These are phyloP conservation scores for Brachionus rubens DNA, from an alignment of 1,140 invertebrate species.

Conservation along the genomic window DNA sequence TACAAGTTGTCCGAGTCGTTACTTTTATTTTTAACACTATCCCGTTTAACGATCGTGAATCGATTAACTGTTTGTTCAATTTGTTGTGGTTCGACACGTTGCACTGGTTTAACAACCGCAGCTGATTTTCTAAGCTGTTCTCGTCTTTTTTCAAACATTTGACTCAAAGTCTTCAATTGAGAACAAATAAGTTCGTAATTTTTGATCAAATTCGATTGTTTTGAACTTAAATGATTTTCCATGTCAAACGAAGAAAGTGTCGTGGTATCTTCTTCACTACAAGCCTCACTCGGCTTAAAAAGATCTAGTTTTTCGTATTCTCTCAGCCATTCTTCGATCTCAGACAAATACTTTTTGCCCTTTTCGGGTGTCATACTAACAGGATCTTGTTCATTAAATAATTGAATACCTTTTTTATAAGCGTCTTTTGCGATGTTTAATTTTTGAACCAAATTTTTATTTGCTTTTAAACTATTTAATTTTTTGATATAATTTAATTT, in stretches of 20 bases:
- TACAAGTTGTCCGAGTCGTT: background rate
- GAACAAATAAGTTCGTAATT: conserved; percentile 9
- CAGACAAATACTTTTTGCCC: background rate
- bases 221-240: background rate
- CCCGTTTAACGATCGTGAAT: background rate
- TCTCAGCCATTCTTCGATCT: conserved; percentile 27
- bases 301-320: conserved; percentile 16
- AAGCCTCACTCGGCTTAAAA: background rate
- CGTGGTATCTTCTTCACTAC: background rate
- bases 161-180: background rate
- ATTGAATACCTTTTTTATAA: background rate
- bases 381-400: conserved; percentile 29
- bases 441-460: conserved; percentile 1
- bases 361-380: conserved; percentile 15
- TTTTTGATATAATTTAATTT: conserved; percentile 17
- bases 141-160: conserved; percentile 39
- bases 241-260: conserved; percentile 26
- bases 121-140: conserved; percentile 7
- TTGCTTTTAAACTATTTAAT: conserved; percentile 9
- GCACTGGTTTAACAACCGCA: background rate
- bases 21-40: background rate
- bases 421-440: background rate
- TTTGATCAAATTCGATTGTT: background rate
- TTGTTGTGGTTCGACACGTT: conserved; percentile 38
- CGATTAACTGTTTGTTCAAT: conserved; percentile 20